Conservation (phyloP, 2,113 vertebrate species). For the Podarcis muralis region DNA sequence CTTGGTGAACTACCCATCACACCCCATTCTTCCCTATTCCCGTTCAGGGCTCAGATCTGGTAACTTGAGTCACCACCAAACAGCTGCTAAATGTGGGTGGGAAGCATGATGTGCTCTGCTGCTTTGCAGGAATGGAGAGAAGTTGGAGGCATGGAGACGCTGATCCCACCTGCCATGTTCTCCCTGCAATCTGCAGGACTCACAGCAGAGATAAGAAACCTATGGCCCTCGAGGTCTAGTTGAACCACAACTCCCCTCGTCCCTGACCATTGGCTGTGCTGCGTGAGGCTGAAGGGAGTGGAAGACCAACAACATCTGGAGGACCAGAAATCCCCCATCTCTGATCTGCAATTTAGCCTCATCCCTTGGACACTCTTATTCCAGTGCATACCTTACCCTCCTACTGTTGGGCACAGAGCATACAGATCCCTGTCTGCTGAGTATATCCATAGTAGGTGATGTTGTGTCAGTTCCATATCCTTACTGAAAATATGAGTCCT, state of each 20-base stretch:
- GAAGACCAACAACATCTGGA: background rate
- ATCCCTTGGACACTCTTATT: too few relatives aligned
- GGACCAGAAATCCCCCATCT: too few relatives aligned
- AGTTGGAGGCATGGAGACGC: background rate
- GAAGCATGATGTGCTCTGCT: background rate
- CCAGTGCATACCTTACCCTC: too few relatives aligned
- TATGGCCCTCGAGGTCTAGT: background rate
- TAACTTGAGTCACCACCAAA: background rate
- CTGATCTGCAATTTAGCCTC: too few relatives aligned
- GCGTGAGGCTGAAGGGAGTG: background rate
- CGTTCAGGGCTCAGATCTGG: background rate
- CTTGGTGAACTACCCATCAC: background rate
- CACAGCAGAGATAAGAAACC: background rate
- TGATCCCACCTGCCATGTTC: background rate
- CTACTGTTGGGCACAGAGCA: background rate
- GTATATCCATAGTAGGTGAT: background rate
- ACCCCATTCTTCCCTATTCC: background rate
- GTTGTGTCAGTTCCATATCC: background rate
- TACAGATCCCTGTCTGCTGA: background rate
- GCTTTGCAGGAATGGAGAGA: background rate
- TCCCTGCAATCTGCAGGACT: background rate
- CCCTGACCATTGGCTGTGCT: background rate
- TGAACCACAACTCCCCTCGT: background rate
- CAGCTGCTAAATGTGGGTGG: background rate
- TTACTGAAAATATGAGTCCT: background rate